Percentiles rank a stretch among this genome's conserved stretches.
These are phyloP conservation scores for Trachymyrmex septentrionalis DNA, from an alignment of 1,140 invertebrate genomes.

Conservation along the genomic window DNA sequence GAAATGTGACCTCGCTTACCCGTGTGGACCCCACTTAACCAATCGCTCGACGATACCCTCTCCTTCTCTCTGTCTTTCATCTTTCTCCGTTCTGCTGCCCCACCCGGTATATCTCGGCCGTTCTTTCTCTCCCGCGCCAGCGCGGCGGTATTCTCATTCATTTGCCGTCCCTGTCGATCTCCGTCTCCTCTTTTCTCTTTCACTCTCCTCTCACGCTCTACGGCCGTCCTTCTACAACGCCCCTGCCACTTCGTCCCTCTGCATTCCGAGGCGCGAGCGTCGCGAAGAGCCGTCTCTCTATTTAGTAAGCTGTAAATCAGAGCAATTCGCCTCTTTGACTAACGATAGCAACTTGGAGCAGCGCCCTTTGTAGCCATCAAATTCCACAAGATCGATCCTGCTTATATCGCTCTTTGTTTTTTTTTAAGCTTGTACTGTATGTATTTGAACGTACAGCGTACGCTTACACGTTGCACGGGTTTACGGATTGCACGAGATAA, in stretches of 20 bases:
- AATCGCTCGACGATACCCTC: constrained; percentile 70
- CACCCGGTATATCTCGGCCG: constrained; percentile 32
- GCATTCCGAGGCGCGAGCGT: constrained; percentile 75
- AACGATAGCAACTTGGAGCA: constrained; percentile 58
- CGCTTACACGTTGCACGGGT: too few relatives aligned
- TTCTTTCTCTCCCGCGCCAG: constrained; percentile 46
- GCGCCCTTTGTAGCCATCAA: neutral
- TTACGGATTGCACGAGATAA: neutral
- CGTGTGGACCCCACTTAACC: constrained; percentile 75
- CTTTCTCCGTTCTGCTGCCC: constrained; percentile 42
- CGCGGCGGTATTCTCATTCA: constrained; percentile 66
- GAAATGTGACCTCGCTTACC: constrained; percentile 74
- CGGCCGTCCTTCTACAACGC: constrained; percentile 50
- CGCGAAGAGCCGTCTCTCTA: constrained; percentile 71
- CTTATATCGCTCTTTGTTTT: neutral
- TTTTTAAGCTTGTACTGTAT: neutral
- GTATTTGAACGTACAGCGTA: neutral
- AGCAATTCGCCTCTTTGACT: constrained; percentile 77
- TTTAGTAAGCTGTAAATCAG: constrained; percentile 81
- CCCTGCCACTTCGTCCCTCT: constrained; percentile 58
- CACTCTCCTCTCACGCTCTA: constrained; percentile 28
- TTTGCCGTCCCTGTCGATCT: constrained; percentile 40
- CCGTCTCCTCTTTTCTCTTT: constrained; percentile 46
- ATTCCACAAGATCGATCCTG: constrained; percentile 8
- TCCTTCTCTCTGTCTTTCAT: constrained; percentile 45